Evolutionary conservation across 2,888 invertebrate genomes (phyloP), one percentile per base, ranked within the genome.

Genomic region (Carabus problematicus): DNA sequence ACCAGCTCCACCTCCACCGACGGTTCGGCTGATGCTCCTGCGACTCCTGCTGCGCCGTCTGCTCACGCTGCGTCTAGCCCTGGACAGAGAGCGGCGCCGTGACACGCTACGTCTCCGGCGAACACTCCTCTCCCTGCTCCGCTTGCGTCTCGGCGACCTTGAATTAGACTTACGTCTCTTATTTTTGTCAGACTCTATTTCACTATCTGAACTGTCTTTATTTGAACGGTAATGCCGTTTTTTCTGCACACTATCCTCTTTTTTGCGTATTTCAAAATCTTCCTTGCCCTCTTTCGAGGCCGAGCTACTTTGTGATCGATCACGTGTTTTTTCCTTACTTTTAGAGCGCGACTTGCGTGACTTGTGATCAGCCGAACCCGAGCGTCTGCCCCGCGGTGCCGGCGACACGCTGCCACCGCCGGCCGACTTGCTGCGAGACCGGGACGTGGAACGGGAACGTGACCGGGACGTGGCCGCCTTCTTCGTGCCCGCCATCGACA

Each of bases 211-310:
- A 3, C 92, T 93, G 77, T 93, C 93, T 70, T 92, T 90, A 78
- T 94, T 94, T 66, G 92, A 93, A 11, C 94, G 87, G 79, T 95
- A 95, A 73, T 95, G 94, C 8, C 95, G 87, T 78, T 95, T 95
- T 79, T 93, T 93, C 79, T 95, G 94, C 9, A 92, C 87, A 81
- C 94, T 86, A 82, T 93, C 86, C 82, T 91, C 88, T 83, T 94
- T 91, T 84, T 93, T 85, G 76, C 89, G 83, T 72, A 91, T 89
- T 79, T 90, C 90, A 78, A 91, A 90, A 75, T 89, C 88, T 71
- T 79, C 78, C 72, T 79, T 79, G 39, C 79, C 78, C 42, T 75
- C 79, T 69, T 74, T 74, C 40, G 75, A 73, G 62, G 72, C 70
- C 40, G 74, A 75, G 55, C 74, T 77, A 72, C 77, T 78, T 12